Base-by-base conservation (phyloP, 2,113 vertebrate genomes). In the Cyrtonyx montezumae region DNA sequence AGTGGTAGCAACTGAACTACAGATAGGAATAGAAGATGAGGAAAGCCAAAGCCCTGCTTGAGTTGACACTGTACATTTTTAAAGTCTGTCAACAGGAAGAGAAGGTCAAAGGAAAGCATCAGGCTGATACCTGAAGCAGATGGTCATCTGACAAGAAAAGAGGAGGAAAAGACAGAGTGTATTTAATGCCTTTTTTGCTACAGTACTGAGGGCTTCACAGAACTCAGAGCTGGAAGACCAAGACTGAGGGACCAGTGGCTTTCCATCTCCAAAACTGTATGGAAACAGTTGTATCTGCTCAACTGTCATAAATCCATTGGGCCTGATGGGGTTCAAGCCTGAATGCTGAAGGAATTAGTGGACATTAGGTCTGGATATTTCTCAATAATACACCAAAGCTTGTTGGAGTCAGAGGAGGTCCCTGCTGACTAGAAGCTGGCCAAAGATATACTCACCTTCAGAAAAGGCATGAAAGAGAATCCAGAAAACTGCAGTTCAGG, bases 1-100 rank as follows among this genome's bases (percentile, higher is more conserved):
- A 0, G 0, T 4, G 0, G 0, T 4, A 40, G 22, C 13, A 26
- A n/a, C 37, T 56, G 37, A 61, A 56, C 15, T 21, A 7, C 8
- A 26, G 8, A 6, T 10, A 61, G 13, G 15, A 76, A 53, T 59
- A 40, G 40, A 40, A 40, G 40, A 40, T 28, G 25, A 63, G 61
- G 40, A 63, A 40, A 63, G 11, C 20, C 11, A 40, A 63, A 63
- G 26, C 37, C 37, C 61, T 17, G 8, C 61, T 63, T 63, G 36
- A 40, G 61, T 11, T 63, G 25, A 63, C 36, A 18, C 23, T 40
- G 36, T 37, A 37, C 61, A 25, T 28, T 40, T 26, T 63, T 63
- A 16, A 62, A 37, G 23, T 18, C 11, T 26, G 25, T 40, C 61
- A 63, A 40, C 61, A 63, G 36, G 16, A 40, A 63, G 16, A 63